phyloP scores from a whole-genome alignment of 2,113 vertebrate species.

The Lycaon pictus region DNA sequence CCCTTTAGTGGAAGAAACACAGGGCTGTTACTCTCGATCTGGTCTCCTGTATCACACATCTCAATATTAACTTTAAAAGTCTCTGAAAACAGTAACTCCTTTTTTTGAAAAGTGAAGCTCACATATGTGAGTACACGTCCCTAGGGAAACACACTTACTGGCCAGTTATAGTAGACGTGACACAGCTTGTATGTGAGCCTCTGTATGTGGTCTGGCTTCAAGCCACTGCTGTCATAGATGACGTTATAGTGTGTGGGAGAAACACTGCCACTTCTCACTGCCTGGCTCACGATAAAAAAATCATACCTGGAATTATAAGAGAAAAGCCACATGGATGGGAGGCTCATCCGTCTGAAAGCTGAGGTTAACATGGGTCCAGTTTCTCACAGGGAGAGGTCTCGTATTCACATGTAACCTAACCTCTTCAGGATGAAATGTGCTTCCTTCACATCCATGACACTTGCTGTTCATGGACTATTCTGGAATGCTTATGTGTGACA shows the following conservation, averaged over 20 bases:
- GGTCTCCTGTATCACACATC: neutral
- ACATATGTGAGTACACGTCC: neutral
- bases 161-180: slow-evolving; percentile 98
- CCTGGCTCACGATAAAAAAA: slow-evolving; percentile 96
- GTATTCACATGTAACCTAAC: too few species aligned
- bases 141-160: slow-evolving; percentile 87
- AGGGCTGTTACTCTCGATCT: neutral
- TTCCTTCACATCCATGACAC: neutral
- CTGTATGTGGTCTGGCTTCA: slow-evolving; percentile 97
- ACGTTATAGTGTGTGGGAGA: slow-evolving; percentile 97
- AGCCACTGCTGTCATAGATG: slow-evolving; percentile 93
- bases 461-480: neutral
- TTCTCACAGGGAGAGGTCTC: neutral
- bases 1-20: slow-evolving; percentile 86
- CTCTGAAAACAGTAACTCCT: neutral
- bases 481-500: neutral
- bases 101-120: neutral
- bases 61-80: neutral
- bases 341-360: neutral
- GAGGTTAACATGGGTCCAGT: neutral
- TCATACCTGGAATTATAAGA: slow-evolving; percentile 91
- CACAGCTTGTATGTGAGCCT: slow-evolving; percentile 97
- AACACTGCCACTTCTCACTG: slow-evolving; percentile 91
- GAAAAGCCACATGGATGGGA: neutral
- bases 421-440: accelerated